Base-by-base conservation (phyloP, 2,113 vertebrate genomes). In the Arvicanthis niloticus region DNA sequence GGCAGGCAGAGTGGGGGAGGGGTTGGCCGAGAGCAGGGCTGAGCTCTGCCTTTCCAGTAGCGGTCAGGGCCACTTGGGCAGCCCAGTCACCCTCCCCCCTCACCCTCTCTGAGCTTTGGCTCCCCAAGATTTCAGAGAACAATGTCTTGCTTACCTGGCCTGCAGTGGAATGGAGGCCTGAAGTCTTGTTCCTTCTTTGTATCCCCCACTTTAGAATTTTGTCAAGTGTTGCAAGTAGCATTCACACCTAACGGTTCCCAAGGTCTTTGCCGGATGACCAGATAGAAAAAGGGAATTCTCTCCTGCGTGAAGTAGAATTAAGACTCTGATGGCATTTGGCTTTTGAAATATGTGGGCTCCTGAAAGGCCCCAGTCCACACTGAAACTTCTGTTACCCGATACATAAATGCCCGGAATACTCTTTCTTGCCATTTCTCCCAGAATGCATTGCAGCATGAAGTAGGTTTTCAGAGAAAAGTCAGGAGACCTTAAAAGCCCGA, bases 1-100 rank as follows among this genome's bases (percentile, higher is more conserved):
- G n/a, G n/a, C n/a, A 97, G 88, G 76, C 92, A 77, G 77, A 75
- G 34, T 67, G 58, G 58, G 86, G 82, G 77, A 86, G 4, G 92
- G 76, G 60, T 62, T 67, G 31, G 5, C 26, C 8, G 11, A 22
- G 88, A 8, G 84, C 67, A 29, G 42, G 7, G 7, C 0, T 1
- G 19, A 48, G 16, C 84, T 60, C 48, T 37, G 0, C 3, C 0
- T 0, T 60, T 1, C 34, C 26, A 15, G 26, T 8, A 58, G 51
- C n/a, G 31, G 5, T 48, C 11, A 26, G 2, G 29, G 12, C 11
- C 37, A 16, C 5, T 31, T 0, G 0, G 1, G 21, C 48, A 7
- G 9, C 15, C 5, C 22, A 1, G 21, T 21, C 9, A 3, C 13
- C 56, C 37, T 2, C 8, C 5, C 3, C 3, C 0, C 40, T 68